These are phyloP conservation scores for Oryzias curvinotus DNA, from an alignment of 2,113 vertebrate species.

Conservation along the genomic window DNA sequence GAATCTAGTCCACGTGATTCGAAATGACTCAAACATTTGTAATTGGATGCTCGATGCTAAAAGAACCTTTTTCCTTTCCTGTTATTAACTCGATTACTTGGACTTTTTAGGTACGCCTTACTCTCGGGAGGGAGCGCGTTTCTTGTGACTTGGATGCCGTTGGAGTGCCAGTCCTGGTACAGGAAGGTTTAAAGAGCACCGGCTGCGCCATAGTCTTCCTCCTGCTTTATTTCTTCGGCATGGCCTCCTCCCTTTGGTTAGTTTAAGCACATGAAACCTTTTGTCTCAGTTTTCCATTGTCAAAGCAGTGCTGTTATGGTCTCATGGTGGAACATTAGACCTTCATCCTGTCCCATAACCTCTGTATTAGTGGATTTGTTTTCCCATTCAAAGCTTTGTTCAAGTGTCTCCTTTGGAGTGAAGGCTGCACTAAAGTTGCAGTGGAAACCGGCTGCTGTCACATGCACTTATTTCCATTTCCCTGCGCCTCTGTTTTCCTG, in stretches of 20 bases:
- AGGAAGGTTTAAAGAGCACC: constrained; percentile 98
- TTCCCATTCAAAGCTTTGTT: constrained; percentile 24
- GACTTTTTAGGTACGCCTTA: constrained; percentile 81
- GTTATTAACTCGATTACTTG: neutral
- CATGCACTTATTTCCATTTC: constrained; percentile 51
- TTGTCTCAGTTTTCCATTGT: constrained; percentile 32
- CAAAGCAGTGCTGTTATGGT: constrained; percentile 28
- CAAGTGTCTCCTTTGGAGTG: constrained; percentile 19
- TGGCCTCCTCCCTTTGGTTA: constrained; percentile 99
- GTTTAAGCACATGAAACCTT: constrained; percentile 26
- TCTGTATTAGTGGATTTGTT: constrained; percentile 41
- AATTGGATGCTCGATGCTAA: too few species aligned
- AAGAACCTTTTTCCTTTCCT: neutral
- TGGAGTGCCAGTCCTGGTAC: constrained; percentile 91
- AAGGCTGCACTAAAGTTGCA: constrained; percentile 11
- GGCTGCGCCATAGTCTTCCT: constrained; percentile 99
- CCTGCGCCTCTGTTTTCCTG: constrained; percentile 45
- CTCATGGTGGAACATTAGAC: constrained; percentile 40
- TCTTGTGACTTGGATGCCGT: constrained; percentile 98
- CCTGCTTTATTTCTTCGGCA: constrained; percentile 98
- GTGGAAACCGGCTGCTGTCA: constrained; percentile 46
- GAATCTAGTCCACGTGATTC: too few species aligned
- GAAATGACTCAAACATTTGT: too few species aligned
- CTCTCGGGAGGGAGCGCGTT: constrained; percentile 95
- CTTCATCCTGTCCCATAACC: constrained; percentile 59